phyloP scores from a whole-genome alignment of 2,113 vertebrate genomes.

The Budorcas taxicolor region DNA sequence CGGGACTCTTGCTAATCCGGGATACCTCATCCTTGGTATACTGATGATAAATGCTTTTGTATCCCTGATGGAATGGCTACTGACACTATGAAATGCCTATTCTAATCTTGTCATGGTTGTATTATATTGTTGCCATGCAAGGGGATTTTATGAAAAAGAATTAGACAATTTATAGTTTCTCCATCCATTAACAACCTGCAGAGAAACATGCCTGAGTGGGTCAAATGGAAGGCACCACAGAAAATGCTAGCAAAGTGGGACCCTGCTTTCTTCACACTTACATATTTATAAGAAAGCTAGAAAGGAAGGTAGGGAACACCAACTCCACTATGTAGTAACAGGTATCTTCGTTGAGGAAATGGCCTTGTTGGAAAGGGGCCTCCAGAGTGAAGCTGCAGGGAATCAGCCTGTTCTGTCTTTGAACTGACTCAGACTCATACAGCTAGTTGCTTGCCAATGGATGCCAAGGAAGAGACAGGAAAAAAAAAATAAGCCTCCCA shows the following conservation, averaged over 20 bases:
- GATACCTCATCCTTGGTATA: not conserved
- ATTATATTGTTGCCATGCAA: not conserved
- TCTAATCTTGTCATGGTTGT: not conserved
- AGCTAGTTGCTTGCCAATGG: not conserved
- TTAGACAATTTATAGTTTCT: not conserved
- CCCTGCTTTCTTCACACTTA: not conserved
- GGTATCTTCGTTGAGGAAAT: not conserved
- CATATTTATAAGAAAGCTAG: not conserved
- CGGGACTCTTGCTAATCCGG: not conserved
- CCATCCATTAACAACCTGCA: not conserved
- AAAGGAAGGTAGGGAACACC: not conserved
- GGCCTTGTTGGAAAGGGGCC: not conserved
- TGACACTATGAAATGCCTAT: not conserved
- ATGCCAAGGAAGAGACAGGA: not conserved
- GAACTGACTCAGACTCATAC: not conserved
- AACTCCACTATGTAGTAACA: not conserved
- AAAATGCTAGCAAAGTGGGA: not conserved
- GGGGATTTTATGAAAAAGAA: not conserved
- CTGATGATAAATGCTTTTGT: not conserved
- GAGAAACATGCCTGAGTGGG: not conserved
- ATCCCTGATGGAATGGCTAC: not conserved
- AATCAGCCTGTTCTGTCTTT: not conserved
- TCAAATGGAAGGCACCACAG: not conserved
- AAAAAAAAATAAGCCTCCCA: not conserved
- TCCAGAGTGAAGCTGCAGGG: not conserved